These are phyloP conservation scores for Rhopalosiphum padi DNA, from an alignment of 1,140 invertebrate species.

Conservation along the genomic window DNA sequence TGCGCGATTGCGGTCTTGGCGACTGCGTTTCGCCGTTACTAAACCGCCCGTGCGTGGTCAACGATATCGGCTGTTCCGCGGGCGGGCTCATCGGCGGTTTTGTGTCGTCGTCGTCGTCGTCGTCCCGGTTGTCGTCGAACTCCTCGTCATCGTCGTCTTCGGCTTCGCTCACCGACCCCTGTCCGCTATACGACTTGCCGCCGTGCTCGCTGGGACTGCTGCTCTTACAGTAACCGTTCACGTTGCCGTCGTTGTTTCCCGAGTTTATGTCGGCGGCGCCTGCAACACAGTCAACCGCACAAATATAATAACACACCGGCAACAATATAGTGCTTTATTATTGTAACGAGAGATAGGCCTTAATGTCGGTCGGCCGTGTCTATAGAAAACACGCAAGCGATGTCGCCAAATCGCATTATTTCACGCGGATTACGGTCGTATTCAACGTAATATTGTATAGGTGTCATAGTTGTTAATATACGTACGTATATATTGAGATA, in stretches of 20 bases:
- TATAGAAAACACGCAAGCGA: not conserved
- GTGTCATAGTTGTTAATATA: not conserved
- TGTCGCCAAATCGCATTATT: not conserved
- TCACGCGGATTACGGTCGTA: not conserved
- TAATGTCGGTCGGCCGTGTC: not conserved
- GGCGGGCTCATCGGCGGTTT: slow-evolving; percentile 61
- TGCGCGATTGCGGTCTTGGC: slow-evolving; percentile 39
- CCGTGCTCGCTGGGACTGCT: slow-evolving; percentile 56
- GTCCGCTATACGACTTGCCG: slow-evolving; percentile 47
- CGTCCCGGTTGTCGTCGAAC: slow-evolving; percentile 60
- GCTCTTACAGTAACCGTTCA: slow-evolving; percentile 53
- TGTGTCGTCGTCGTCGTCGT: slow-evolving; percentile 65
- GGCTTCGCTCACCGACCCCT: slow-evolving; percentile 62
- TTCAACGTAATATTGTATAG: too few relatives aligned
- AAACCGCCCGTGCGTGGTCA: slow-evolving; percentile 52
- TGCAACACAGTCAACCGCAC: not conserved
- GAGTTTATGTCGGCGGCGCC: not conserved
- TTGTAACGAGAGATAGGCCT: not conserved
- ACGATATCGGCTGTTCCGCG: slow-evolving; percentile 59
- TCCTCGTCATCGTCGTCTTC: slow-evolving; percentile 68
- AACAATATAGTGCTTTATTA: not conserved
- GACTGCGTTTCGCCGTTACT: slow-evolving; percentile 49
- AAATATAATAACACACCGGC: not conserved
- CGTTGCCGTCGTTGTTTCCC: slow-evolving; percentile 39
- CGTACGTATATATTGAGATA: not conserved